phyloP scores from a whole-genome alignment of 2,888 invertebrate species.

The Eupithecia inturbata region DNA sequence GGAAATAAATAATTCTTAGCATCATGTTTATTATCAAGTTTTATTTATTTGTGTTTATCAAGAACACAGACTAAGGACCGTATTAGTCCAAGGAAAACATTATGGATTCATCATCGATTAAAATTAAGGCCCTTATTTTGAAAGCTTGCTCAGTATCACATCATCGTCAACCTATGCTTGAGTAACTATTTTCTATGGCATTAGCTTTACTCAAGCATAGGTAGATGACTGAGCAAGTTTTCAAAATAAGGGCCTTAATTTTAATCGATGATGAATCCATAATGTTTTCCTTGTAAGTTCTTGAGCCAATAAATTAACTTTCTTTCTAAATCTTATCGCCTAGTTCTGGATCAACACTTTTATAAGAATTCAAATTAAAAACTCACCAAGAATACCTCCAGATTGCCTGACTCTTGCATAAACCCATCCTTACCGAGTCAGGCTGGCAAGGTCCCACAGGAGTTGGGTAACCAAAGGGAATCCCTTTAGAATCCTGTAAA shows the following conservation, averaged over 20 bases:
- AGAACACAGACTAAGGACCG: too few species aligned
- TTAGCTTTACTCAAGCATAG: too few species aligned
- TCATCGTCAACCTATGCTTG: too few species aligned
- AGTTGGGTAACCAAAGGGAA: constrained; percentile 23
- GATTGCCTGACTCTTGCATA: constrained; percentile 9
- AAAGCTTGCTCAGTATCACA: too few species aligned
- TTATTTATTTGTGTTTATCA: too few species aligned
- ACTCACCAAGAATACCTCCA: not conserved
- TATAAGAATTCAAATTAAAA: not conserved
- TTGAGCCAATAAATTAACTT: not conserved
- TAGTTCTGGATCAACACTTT: not conserved
- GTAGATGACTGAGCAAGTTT: too few species aligned
- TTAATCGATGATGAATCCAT: not conserved
- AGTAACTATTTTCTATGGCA: too few species aligned
- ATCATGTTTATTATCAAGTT: too few species aligned
- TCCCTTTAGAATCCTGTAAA: constrained; percentile 12
- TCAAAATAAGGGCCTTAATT: too few species aligned
- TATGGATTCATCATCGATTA: not conserved
- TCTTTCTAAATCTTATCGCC: not conserved
- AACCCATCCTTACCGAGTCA: constrained; percentile 14
- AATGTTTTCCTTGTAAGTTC: not conserved
- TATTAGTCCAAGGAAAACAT: not conserved
- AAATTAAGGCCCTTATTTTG: not conserved
- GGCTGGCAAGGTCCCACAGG: constrained; percentile 25
- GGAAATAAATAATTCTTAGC: too few species aligned